Conservation (phyloP, 2,888 invertebrate species). For the Hylaea fasciaria region DNA sequence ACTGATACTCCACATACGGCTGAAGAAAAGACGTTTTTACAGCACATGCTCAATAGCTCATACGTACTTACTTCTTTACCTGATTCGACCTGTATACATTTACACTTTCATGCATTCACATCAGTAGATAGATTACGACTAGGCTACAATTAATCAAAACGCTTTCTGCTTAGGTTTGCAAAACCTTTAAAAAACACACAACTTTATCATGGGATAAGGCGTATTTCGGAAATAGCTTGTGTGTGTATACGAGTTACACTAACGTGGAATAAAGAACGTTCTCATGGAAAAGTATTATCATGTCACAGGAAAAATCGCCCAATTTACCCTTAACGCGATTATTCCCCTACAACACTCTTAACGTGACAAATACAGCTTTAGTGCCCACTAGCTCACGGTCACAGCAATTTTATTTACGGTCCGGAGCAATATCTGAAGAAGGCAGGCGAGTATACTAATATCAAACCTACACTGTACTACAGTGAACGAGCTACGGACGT, state of each 20-base stretch:
- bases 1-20: too few relatives aligned
- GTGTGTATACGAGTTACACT: not conserved
- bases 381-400: constrained; percentile 51
- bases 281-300: constrained; percentile 18
- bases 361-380: constrained; percentile 48
- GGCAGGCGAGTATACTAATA: constrained; percentile 80
- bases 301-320: constrained; percentile 24
- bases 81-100: too few relatives aligned
- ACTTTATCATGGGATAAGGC: too few relatives aligned
- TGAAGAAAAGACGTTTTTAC: too few relatives aligned
- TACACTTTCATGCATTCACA: too few relatives aligned
- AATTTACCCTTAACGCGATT: constrained; percentile 35
- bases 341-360: constrained; percentile 35
- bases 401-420: constrained; percentile 79
- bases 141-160: too few relatives aligned
- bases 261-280: constrained; percentile 19
- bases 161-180: too few relatives aligned
- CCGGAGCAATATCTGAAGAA: constrained; percentile 77
- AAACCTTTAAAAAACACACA: too few relatives aligned
- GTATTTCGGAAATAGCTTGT: too few relatives aligned
- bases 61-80: too few relatives aligned
- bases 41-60: too few relatives aligned
- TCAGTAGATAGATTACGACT: too few relatives aligned
- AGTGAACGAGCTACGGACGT: constrained; percentile 9
- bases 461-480: constrained; percentile 42